Evolutionary conservation across 1,140 invertebrate genomes (phyloP).

Genomic region (Piezodorus guildinii): DNA sequence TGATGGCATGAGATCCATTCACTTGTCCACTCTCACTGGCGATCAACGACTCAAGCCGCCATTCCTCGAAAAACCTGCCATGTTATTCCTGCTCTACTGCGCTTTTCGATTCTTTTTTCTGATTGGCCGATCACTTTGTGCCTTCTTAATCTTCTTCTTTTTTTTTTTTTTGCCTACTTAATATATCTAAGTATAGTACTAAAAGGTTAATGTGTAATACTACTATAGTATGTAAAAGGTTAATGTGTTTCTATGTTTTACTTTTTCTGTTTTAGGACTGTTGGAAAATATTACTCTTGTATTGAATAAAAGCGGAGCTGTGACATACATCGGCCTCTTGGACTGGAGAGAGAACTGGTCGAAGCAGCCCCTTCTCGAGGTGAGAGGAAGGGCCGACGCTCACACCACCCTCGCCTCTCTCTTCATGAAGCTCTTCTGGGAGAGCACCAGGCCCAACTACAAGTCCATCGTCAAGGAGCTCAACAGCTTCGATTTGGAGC

Average conservation of each 20-base stretch:
- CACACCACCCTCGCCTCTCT: conserved; percentile 15
- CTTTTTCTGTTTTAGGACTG: not conserved
- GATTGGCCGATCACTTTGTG: too few relatives aligned
- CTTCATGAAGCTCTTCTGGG: conserved; percentile 18
- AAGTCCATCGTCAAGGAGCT: conserved; percentile 19
- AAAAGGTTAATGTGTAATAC: too few relatives aligned
- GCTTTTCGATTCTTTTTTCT: too few relatives aligned
- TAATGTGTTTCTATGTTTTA: not conserved
- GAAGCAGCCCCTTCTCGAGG: conserved; percentile 1
- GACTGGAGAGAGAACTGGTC: conserved; percentile 23
- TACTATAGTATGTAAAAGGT: too few relatives aligned
- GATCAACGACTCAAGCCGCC: too few relatives aligned
- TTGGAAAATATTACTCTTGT: conserved; percentile 1
- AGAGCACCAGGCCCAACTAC: conserved; percentile 17
- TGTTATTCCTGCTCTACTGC: too few relatives aligned
- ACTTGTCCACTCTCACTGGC: too few relatives aligned
- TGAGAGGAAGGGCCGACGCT: conserved; percentile 12
- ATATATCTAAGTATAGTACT: too few relatives aligned
- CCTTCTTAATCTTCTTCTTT: too few relatives aligned
- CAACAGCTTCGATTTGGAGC: conserved; percentile 21
- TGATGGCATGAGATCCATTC: too few relatives aligned
- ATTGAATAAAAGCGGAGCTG: not conserved
- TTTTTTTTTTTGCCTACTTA: too few relatives aligned
- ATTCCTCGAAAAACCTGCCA: too few relatives aligned
- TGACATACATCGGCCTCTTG: conserved; percentile 19